Evolutionary conservation across 2,888 invertebrate species (phyloP), one percentile per base, ranked within the genome.

Genomic region (Caenorhabditis sp.): DNA sequence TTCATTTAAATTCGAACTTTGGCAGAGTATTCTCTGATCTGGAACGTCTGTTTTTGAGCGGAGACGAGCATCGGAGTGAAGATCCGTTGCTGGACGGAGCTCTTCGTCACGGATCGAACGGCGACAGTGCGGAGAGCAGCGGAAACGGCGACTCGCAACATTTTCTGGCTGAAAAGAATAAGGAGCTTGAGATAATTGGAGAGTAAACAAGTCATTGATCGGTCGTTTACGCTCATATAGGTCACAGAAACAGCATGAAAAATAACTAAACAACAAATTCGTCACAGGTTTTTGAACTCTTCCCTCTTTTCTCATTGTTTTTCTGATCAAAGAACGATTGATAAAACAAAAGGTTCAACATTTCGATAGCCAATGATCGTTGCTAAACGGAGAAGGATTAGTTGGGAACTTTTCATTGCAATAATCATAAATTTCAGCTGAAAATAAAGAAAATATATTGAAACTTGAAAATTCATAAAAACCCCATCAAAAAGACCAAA

Each of bases 11-110:
- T 13, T n/a, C 13, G 20, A 24, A 48, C 15, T 45, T 37, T 45
- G 13, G 78, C 78, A 2, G 78, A 78, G 32, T 63, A 78, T 13
- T 39, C 43, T 62, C 78, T 41, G 43, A 68, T 50, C 41, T 78
- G 78, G n/a, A 41, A 15, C 6, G 24, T 20, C 9, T 35, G 26
- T 27, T 58, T 50, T 11, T 30, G 55, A 0, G 52, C 26, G 17
- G 63, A 35, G 26, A 53, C 43, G 2, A 66, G 35, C 22, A 55
- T 17, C 22, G 71, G 77, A 17, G 66, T 52, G 50, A 77, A 61
- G 1, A 71, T 17, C 50, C 52, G 43, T 24, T 71, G 32, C 22
- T 77, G 65, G n/a, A n/a, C n/a, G n/a, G n/a, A n/a, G n/a, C n/a
- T n/a, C n/a, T n/a, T n/a, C n/a, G n/a, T n/a, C n/a, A n/a, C n/a